Conservation (phyloP, 2,797 vertebrate species). For the Sebastes baramenuke region DNA sequence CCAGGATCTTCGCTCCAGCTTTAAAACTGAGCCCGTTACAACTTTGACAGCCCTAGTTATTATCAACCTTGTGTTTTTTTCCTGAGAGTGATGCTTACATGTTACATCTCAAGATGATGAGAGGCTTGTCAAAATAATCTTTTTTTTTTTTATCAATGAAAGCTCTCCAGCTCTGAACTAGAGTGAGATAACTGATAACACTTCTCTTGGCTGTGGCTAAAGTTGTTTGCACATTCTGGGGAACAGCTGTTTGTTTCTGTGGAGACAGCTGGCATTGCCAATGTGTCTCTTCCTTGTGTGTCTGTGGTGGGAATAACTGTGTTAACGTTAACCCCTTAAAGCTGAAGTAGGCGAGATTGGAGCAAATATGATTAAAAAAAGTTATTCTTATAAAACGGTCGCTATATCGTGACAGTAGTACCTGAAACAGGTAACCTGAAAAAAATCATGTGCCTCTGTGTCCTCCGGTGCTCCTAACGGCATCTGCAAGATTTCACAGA, state of each 20-base stretch:
- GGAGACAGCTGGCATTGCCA: slow-evolving; percentile 18
- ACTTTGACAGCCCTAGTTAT: too few relatives aligned
- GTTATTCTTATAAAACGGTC: too few relatives aligned
- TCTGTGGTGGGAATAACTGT: background rate
- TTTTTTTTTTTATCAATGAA: background rate
- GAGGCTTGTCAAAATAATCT: background rate
- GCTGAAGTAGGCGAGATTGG: too few relatives aligned
- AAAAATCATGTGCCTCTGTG: too few relatives aligned
- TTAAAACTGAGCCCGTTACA: too few relatives aligned
- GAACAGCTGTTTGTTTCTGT: slow-evolving; percentile 22
- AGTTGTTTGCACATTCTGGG: slow-evolving; percentile 6
- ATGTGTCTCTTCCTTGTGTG: background rate
- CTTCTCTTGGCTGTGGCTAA: background rate
- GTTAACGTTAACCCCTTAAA: background rate
- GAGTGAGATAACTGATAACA: background rate
- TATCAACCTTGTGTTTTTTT: background rate
- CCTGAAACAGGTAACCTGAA: too few relatives aligned
- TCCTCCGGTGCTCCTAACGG: too few relatives aligned
- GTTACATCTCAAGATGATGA: background rate
- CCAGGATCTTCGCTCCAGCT: too few relatives aligned
- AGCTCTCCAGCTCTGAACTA: background rate
- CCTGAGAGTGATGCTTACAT: too few relatives aligned
- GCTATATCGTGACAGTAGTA: too few relatives aligned
- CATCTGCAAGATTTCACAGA: too few relatives aligned
- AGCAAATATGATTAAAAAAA: too few relatives aligned